Conservation (phyloP, 2,888 invertebrate species). For the Chouioia cunea region DNA sequence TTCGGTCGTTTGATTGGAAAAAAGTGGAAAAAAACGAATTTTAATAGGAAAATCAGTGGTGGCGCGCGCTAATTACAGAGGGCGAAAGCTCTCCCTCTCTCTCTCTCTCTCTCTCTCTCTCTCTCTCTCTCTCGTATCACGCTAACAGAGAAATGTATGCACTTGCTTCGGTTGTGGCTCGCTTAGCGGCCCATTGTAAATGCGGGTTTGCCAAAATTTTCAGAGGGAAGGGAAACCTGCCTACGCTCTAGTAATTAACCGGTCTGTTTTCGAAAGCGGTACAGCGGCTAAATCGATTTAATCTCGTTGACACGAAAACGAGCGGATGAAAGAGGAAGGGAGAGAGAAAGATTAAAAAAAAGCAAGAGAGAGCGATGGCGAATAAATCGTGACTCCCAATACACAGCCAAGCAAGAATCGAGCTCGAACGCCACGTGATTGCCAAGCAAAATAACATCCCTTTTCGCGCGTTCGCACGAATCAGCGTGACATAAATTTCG, state of each 20-base stretch:
- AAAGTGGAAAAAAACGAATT: no score
- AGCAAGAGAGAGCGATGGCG: neutral
- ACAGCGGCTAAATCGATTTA: slow-evolving; percentile 24
- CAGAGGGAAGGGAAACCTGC: neutral
- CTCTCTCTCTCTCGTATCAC: neutral
- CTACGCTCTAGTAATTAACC: slow-evolving; percentile 29
- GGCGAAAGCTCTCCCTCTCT: slow-evolving; percentile 5
- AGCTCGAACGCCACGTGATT: slow-evolving; percentile 21
- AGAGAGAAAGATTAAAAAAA: slow-evolving; percentile 6
- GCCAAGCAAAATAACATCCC: slow-evolving; percentile 35
- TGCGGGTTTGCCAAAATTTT: slow-evolving; percentile 18
- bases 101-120: slow-evolving; percentile 5
- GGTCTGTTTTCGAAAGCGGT: slow-evolving; percentile 8
- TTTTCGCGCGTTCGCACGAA: slow-evolving; percentile 14
- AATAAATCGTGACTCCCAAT: slow-evolving; percentile 28
- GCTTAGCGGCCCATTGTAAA: slow-evolving; percentile 11
- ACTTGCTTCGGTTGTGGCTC: no score
- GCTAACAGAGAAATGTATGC: slow-evolving; percentile 10
- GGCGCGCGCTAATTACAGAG: neutral
- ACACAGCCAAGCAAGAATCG: neutral
- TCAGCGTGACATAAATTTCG: slow-evolving; percentile 47
- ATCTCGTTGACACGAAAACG: slow-evolving; percentile 29
- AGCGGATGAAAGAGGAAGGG: slow-evolving; percentile 15
- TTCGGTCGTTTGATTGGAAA: no score
- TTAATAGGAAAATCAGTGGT: no score